Percentiles rank a stretch among this genome's conserved stretches.
Evolutionary conservation across 2,113 vertebrate species (phyloP).

Genomic region (Cichladusa arquata): DNA sequence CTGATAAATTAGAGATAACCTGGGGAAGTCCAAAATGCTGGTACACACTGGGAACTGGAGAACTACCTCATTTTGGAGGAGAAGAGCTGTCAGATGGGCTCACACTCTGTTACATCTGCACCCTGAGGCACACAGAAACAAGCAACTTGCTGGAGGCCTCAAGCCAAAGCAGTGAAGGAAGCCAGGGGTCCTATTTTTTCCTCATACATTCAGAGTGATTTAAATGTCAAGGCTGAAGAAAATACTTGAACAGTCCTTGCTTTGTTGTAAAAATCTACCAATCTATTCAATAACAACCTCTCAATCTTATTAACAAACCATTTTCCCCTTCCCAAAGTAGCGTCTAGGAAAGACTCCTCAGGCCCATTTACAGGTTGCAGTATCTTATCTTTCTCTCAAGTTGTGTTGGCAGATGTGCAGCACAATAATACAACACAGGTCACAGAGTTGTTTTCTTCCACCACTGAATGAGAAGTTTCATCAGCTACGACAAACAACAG

Average conservation of each 20-base stretch:
- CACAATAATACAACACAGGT: neutral
- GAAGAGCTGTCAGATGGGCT: neutral
- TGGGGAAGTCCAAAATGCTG: neutral
- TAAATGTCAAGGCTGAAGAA: neutral
- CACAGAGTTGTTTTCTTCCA: neutral
- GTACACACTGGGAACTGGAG: neutral
- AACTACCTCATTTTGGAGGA: neutral
- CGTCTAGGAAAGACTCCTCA: neutral
- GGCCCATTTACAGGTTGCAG: neutral
- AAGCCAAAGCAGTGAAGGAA: neutral
- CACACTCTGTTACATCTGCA: neutral
- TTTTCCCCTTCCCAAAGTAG: neutral
- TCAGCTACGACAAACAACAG: neutral
- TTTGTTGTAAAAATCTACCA: neutral
- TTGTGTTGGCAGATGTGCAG: neutral
- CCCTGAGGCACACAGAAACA: neutral
- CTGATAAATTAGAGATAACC: neutral
- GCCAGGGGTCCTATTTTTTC: neutral
- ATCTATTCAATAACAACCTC: neutral
- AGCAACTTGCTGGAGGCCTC: neutral
- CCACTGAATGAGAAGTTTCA: neutral
- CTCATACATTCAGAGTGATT: neutral
- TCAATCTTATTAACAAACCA: neutral
- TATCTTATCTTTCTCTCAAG: neutral
- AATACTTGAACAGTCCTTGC: neutral